A percentile compares a stretch with the other conserved stretches of the same genome.
Conservation (phyloP, 2,797 vertebrate species). For the Podarcis lilfordi region DNA sequence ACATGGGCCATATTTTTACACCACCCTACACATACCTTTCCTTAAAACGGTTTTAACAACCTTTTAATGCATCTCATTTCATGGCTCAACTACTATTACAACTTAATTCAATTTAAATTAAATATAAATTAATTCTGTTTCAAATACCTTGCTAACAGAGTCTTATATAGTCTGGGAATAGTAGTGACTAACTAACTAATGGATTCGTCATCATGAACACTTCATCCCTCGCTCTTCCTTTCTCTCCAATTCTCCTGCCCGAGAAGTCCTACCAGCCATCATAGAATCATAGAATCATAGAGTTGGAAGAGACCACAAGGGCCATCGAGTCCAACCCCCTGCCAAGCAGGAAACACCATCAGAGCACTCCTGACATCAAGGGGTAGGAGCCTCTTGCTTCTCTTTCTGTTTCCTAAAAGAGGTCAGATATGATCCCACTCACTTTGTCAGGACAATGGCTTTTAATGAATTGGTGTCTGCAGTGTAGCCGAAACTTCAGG, state of each 20-base stretch:
- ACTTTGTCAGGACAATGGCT: not conserved
- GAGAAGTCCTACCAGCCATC: not conserved
- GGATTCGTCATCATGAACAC: not conserved
- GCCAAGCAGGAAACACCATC: too few relatives aligned
- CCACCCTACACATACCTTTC: not conserved
- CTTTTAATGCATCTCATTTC: not conserved
- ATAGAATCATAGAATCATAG: too few relatives aligned
- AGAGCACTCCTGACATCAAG: too few relatives aligned
- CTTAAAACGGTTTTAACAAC: not conserved
- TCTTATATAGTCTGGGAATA: not conserved
- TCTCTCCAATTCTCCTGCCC: not conserved
- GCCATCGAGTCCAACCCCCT: too few relatives aligned
- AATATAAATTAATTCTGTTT: not conserved
- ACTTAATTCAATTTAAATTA: constrained; percentile 17
- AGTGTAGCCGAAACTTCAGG: not conserved
- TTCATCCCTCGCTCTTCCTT: not conserved
- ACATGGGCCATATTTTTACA: not conserved
- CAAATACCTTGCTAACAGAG: not conserved
- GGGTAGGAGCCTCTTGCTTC: not conserved
- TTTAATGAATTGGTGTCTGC: not conserved
- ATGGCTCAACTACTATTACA: not conserved
- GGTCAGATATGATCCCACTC: not conserved
- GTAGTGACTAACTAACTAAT: not conserved
- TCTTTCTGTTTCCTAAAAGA: not conserved
- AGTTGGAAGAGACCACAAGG: too few relatives aligned